Base-by-base conservation (phyloP, 2,888 invertebrate species). In the Xylota segnis region DNA sequence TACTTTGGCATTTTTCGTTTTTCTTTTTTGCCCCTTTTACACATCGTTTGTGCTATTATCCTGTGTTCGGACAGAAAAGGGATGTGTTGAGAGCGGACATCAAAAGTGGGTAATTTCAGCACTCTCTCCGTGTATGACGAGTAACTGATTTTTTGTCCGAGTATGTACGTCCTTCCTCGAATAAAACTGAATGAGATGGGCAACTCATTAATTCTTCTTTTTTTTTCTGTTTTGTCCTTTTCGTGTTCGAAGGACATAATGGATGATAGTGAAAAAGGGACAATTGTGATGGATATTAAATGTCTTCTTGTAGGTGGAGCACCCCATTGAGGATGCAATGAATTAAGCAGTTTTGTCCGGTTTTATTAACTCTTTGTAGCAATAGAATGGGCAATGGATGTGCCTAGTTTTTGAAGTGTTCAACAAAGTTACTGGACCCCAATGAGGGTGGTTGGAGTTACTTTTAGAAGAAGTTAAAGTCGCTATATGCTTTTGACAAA, bases 291-390 rank as follows among this genome's bases (percentile, higher is more conserved):
- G 61, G 52, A 34, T 47, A 54, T 14, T 23, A 12, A 52, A 54
- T 56, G 40, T 32, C 18, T 65, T n/a, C 29, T 58, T 47, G 34
- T 56, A 71, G 58, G 65, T 47, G 43, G 76, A 52, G 32, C 27
- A 9, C 23, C 40, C 32, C 18, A 23, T 45, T 59, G 10, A 27
- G 47, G 54, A 76, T 47, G 37, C 29, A 47, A 66, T 66, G 56
- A 66, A 58, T 66, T 59, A 23, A 68, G 50, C 32, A 59, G 29
- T 59, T 58, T 43, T 59, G 52, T 68, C 68, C 16, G 29, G 52
- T 47, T 76, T 76, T 76, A 76, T 76, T 68, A 68, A 47, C 59
- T 59, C 50, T 59, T 66, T 59, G 40, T n/a, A 66, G 47, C 1
- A 23, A 14, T 23, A 14, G 54, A 23, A 27, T 47, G 52, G 27